Percentiles rank a stretch among this genome's conserved stretches.
Conservation (phyloP, 92 coral and sea anemone genomes). For the Epizoanthus illoricatus region DNA sequence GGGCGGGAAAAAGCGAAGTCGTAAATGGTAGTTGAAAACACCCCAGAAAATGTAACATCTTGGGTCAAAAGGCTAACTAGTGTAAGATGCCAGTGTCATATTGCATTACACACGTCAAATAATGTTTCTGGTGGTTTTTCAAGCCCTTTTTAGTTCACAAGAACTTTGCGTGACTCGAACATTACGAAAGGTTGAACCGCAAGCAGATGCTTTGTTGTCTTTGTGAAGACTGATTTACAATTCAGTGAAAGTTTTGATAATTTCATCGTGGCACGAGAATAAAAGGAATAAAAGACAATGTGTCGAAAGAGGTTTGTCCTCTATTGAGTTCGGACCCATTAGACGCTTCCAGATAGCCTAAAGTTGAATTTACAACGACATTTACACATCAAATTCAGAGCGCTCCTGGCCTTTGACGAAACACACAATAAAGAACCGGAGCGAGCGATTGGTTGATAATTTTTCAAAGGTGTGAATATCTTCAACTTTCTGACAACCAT, state of each 20-base stretch:
- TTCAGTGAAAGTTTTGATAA: not conserved
- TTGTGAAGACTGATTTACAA: constrained; percentile 10
- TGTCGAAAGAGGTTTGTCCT: constrained; percentile 13
- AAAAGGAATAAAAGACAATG: constrained; percentile 2
- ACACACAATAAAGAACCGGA: constrained; percentile 33
- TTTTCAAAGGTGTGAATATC: constrained; percentile 49
- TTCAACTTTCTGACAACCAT: constrained; percentile 26
- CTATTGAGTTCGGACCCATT: constrained; percentile 17
- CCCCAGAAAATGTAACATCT: not conserved
- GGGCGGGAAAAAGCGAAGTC: not conserved
- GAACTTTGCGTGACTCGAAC: constrained; percentile 10
- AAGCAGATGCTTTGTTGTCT: not conserved
- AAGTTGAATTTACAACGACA: not conserved
- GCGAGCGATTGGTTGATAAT: constrained; percentile 41
- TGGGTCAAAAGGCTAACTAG: not conserved
- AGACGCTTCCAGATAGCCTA: not conserved
- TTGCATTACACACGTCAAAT: not conserved
- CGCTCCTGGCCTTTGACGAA: constrained; percentile 23
- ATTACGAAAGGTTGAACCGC: not conserved
- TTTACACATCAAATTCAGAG: constrained; percentile 6
- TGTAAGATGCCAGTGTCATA: not conserved
- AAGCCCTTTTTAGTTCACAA: not conserved
- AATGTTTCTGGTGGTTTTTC: constrained; percentile 10
- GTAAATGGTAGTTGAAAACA: not conserved
- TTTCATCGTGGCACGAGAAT: constrained; percentile 10